Evolutionary conservation across 2,797 vertebrate genomes (phyloP).

Genomic region (Diplodus puntazzo): DNA sequence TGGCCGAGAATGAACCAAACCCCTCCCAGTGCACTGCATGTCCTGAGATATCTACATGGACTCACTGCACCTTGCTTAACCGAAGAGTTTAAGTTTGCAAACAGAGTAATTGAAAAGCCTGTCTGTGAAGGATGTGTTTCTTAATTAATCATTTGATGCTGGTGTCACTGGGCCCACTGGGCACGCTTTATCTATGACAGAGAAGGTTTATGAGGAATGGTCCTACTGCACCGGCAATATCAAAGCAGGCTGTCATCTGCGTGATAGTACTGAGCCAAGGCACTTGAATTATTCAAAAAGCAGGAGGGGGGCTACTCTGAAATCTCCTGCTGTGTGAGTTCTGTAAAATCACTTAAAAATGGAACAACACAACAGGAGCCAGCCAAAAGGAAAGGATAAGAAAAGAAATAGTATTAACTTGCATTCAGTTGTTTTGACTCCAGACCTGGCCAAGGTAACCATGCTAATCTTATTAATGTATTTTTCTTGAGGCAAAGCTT

Average conservation of each 20-base stretch:
- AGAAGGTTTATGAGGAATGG: conserved; percentile 58
- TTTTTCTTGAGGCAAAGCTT: conserved; percentile 44
- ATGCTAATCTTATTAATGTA: conserved; percentile 47
- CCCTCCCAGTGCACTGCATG: neutral
- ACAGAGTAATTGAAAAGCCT: conserved; percentile 53
- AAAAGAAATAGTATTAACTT: conserved; percentile 2
- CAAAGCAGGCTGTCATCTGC: conserved; percentile 61
- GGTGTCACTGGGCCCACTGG: conserved; percentile 46
- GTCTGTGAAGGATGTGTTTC: conserved; percentile 43
- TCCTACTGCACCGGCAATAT: conserved; percentile 49
- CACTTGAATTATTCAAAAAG: conserved; percentile 61
- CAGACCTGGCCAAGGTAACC: conserved; percentile 40
- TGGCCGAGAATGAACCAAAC: neutral
- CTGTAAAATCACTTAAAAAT: conserved; percentile 68
- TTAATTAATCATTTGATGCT: conserved; percentile 68
- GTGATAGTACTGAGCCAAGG: conserved; percentile 48
- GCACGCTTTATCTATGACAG: conserved; percentile 59
- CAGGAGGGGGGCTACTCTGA: conserved; percentile 52
- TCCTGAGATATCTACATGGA: conserved; percentile 13
- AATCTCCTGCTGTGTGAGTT: conserved; percentile 47
- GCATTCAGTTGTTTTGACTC: conserved; percentile 29
- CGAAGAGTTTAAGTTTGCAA: conserved; percentile 49
- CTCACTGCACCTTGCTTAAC: conserved; percentile 16
- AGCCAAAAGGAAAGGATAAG: conserved; percentile 27
- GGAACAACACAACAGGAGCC: conserved; percentile 38